Percentiles rank a stretch among this genome's conserved stretches.
Conservation (phyloP, 2,888 invertebrate genomes). For the Azorinus chamasolen region DNA sequence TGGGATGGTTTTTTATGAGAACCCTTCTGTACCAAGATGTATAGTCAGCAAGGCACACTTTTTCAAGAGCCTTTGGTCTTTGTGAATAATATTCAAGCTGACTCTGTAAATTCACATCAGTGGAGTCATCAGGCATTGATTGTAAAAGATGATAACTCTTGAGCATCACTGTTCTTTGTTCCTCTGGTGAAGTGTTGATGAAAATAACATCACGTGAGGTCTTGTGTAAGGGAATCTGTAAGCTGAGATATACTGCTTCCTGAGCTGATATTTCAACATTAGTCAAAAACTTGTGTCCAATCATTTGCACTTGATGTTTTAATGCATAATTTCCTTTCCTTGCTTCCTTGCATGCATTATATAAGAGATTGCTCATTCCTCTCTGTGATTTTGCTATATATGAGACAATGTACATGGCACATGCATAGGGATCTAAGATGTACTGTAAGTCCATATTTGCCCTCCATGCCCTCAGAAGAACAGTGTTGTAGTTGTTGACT, state of each 20-base stretch:
- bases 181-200: constrained; percentile 66
- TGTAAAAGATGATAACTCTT: constrained; percentile 60
- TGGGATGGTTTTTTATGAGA: neutral
- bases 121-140: constrained; percentile 40
- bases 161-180: constrained; percentile 62
- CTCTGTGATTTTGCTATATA: constrained; percentile 59
- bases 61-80: constrained; percentile 9
- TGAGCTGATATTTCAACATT: constrained; percentile 70
- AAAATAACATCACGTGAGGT: constrained; percentile 54
- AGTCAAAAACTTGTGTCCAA: constrained; percentile 62
- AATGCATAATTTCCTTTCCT: constrained; percentile 34
- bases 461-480: constrained; percentile 43
- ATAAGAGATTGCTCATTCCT: constrained; percentile 57
- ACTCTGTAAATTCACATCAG: constrained; percentile 16
- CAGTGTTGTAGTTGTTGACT: constrained; percentile 60
- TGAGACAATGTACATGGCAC: constrained; percentile 59
- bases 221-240: constrained; percentile 66
- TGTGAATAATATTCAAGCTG: constrained; percentile 12
- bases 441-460: constrained; percentile 66
- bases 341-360: constrained; percentile 48
- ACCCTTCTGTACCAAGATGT: constrained; percentile 13
- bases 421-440: constrained; percentile 60
- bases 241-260: constrained; percentile 69
- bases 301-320: constrained; percentile 19
- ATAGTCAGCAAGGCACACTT: constrained; percentile 19